A percentile compares a stretch with the other conserved stretches of the same genome.
phyloP scores from a whole-genome alignment of 2,888 invertebrate species.

The Slavum lentiscoides region DNA sequence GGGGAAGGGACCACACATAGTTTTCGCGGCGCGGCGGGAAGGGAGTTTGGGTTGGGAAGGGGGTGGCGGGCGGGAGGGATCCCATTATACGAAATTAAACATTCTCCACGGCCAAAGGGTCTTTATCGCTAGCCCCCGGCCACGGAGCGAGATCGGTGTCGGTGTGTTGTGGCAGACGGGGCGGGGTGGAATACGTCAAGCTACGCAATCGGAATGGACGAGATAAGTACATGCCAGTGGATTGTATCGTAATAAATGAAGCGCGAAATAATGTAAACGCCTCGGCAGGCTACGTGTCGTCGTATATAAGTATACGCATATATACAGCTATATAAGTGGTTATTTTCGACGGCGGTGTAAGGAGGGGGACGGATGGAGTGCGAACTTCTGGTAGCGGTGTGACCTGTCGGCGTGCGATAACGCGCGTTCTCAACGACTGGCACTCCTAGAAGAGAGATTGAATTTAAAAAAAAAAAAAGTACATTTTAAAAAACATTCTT shows the following conservation, averaged over 20 bases:
- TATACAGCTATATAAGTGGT: constrained; percentile 19
- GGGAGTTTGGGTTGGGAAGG: not conserved
- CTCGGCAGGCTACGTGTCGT: not conserved
- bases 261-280: constrained; percentile 51
- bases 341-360: constrained; percentile 12
- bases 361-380: not conserved
- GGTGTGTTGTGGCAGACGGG: too few species aligned
- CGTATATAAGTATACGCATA: not conserved
- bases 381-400: not conserved
- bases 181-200: constrained; percentile 43
- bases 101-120: constrained; percentile 46
- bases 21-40: not conserved
- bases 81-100: constrained; percentile 53
- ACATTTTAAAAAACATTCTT: too few species aligned
- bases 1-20: not conserved
- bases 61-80: not conserved
- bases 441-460: too few species aligned
- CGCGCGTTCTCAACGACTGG: not conserved
- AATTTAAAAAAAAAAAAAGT: too few species aligned
- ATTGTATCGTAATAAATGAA: constrained; percentile 52
- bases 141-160: not conserved
- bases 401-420: constrained; percentile 42
- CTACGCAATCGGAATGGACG: constrained; percentile 47
- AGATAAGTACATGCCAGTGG: constrained; percentile 52
- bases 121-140: constrained; percentile 34